Evolutionary conservation across 1,140 invertebrate species (phyloP).

Genomic region (Sipha flava): DNA sequence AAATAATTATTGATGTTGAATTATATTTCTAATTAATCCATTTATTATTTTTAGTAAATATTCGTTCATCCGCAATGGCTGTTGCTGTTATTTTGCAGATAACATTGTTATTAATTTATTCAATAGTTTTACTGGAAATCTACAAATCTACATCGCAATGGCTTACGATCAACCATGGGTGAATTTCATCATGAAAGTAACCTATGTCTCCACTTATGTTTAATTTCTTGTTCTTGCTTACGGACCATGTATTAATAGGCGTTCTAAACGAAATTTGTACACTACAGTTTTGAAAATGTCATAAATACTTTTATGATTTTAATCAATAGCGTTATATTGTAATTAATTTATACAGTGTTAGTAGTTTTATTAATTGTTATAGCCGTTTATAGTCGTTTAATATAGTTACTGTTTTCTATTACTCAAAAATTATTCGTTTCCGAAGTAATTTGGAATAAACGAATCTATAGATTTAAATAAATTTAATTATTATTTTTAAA

Average conservation of each 20-base stretch:
- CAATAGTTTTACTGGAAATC: neutral
- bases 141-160: neutral
- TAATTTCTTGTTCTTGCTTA: neutral
- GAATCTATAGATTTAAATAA: too few relatives aligned
- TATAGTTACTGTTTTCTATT: too few relatives aligned
- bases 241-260: neutral
- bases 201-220: neutral
- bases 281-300: too few relatives aligned
- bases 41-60: neutral
- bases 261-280: neutral
- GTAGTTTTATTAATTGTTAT: too few relatives aligned
- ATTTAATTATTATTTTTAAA: too few relatives aligned
- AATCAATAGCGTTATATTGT: too few relatives aligned
- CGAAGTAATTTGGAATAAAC: too few relatives aligned
- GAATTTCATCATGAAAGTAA: neutral
- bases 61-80: neutral
- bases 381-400: too few relatives aligned
- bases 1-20: neutral
- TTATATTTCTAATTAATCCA: neutral
- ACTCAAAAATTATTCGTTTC: too few relatives aligned
- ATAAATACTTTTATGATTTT: too few relatives aligned
- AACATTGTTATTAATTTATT: neutral
- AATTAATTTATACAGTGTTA: too few relatives aligned
- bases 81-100: neutral
- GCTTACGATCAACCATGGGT: neutral